Evolutionary conservation across 2,113 vertebrate genomes (phyloP).

Genomic region (Pungitius pungitius): DNA sequence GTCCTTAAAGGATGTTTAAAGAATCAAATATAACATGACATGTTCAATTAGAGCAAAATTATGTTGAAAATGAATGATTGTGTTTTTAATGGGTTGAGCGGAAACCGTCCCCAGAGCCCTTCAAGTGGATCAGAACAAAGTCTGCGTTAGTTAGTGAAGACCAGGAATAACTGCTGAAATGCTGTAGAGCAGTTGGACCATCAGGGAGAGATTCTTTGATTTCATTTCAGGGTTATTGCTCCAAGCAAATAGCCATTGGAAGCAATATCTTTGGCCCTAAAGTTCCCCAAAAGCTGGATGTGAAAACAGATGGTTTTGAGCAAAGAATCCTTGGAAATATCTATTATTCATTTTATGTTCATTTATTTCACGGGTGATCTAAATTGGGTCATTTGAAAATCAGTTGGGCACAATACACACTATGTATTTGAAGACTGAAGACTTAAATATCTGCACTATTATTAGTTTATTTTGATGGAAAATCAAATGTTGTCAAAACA

Average conservation of each 20-base stretch:
- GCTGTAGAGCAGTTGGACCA: not conserved
- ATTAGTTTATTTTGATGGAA: not conserved
- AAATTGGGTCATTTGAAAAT: not conserved
- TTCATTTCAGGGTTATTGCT: conserved; percentile 40
- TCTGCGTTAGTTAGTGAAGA: conserved; percentile 50
- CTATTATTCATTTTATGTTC: not conserved
- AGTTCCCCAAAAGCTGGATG: conserved; percentile 14
- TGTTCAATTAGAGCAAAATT: conserved; percentile 75
- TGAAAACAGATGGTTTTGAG: not conserved
- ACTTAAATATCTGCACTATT: not conserved
- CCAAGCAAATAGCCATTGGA: conserved; percentile 19
- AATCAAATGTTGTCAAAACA: not conserved
- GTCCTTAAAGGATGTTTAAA: conserved; percentile 62
- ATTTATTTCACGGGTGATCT: not conserved
- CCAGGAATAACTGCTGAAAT: conserved; percentile 28
- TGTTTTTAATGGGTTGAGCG: conserved; percentile 70
- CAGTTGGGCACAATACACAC: not conserved
- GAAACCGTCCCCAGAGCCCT: conserved; percentile 65
- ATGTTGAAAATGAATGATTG: conserved; percentile 68
- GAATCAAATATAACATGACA: conserved; percentile 54
- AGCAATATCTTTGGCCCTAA: not conserved
- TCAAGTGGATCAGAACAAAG: conserved; percentile 58
- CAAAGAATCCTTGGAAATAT: not conserved
- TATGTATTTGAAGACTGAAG: not conserved
- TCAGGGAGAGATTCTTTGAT: conserved; percentile 11